phyloP scores from a whole-genome alignment of 1,140 invertebrate genomes.

The Physella acuta region DNA sequence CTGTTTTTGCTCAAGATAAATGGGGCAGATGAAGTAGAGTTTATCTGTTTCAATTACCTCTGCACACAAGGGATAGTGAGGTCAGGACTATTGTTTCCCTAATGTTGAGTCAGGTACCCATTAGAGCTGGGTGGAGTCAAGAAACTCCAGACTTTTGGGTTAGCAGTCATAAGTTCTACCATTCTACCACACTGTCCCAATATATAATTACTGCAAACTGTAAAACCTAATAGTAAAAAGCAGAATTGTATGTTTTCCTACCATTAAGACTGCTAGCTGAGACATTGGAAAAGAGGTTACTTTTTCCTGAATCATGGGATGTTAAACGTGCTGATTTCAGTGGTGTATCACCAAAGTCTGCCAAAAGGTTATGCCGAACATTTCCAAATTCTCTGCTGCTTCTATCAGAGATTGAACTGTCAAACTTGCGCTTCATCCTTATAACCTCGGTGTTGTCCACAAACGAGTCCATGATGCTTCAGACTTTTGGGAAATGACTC shows the following conservation, averaged over 20 bases:
- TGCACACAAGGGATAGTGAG: too few relatives aligned
- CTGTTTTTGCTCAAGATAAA: too few relatives aligned
- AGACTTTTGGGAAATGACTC: background rate
- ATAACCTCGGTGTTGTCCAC: background rate
- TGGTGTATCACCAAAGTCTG: constrained; percentile 11
- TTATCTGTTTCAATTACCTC: too few relatives aligned
- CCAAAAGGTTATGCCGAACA: constrained; percentile 6
- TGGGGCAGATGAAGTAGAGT: too few relatives aligned
- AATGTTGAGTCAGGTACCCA: too few relatives aligned
- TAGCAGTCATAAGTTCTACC: too few relatives aligned
- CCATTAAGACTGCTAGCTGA: background rate
- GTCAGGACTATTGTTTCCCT: too few relatives aligned
- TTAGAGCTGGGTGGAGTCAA: too few relatives aligned
- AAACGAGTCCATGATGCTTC: constrained; percentile 9
- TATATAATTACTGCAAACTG: too few relatives aligned
- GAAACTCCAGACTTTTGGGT: too few relatives aligned
- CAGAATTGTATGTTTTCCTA: background rate
- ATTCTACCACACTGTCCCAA: too few relatives aligned
- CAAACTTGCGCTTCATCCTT: constrained; percentile 10
- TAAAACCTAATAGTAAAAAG: too few relatives aligned
- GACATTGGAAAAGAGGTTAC: background rate
- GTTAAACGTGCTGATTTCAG: background rate
- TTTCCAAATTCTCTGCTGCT: background rate
- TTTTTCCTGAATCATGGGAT: background rate
- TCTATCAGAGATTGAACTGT: background rate